Conservation (phyloP, 2,797 vertebrate genomes). For the Lepus oiostolus region DNA sequence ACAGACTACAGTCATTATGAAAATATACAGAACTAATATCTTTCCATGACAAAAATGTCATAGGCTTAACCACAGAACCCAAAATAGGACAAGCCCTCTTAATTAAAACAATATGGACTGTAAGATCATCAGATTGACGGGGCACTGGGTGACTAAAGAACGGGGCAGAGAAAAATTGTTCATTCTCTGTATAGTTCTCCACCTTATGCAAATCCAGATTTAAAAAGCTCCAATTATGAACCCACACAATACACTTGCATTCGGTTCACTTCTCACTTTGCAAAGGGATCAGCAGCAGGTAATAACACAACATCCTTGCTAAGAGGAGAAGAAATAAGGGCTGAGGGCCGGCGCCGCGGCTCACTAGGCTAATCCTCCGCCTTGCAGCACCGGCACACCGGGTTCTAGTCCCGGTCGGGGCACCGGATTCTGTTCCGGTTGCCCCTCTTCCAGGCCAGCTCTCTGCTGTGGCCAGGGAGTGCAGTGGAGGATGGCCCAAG, state of each 20-base stretch:
- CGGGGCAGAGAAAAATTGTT: constrained; percentile 48
- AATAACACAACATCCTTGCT: constrained; percentile 97
- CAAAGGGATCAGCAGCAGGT: constrained; percentile 97
- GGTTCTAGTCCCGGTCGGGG: no score
- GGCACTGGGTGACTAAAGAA: constrained; percentile 86
- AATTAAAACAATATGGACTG: constrained; percentile 93
- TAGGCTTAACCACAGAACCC: no score
- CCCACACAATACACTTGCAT: constrained; percentile 96
- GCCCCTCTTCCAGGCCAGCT: no score
- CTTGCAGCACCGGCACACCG: no score
- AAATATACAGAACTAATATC: constrained; percentile 95
- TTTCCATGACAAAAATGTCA: no score
- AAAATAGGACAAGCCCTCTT: constrained; percentile 91
- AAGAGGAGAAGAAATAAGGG: constrained; percentile 93
- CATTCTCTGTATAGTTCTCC: constrained; percentile 90
- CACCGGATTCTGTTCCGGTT: no score
- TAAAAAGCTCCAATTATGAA: constrained; percentile 97
- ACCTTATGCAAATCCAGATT: constrained; percentile 94
- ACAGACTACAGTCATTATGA: constrained; percentile 93
- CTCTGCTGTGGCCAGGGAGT: no score
- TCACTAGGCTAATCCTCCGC: no score
- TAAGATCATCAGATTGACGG: constrained; percentile 88
- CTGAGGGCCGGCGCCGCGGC: constrained; percentile 61
- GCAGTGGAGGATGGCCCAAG: no score
- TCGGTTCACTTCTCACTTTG: constrained; percentile 98